Base-by-base conservation (phyloP, 2,797 vertebrate species). In the Rachycentron canadum region DNA sequence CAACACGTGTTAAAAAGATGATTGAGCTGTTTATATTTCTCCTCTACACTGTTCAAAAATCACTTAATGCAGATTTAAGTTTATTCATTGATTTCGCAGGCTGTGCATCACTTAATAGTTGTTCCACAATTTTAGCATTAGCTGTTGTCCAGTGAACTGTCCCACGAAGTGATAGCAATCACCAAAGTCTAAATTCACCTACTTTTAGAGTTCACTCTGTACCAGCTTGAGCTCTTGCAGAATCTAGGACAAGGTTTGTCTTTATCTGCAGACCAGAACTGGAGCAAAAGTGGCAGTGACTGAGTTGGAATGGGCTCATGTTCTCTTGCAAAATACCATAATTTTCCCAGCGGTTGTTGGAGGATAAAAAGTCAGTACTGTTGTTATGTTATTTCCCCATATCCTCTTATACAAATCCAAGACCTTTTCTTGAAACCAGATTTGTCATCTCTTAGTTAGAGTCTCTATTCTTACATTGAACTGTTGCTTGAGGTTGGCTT, bases 211-310 rank as follows among this genome's bases (percentile, higher is more conserved):
- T 91, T 86, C 63, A 53, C 69, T 84, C 58, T 78, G 77, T 23
- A 64, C 78, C 83, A 69, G 79, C 85, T 86, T 50, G 52, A 78
- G 81, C 74, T 85, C 63, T 45, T 79, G 69, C 80, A 79, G 76
- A 92, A 93, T 89, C 84, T 91, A 78, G 92, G 90, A 80, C 92
- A 89, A 80, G 79, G 88, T 90, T 91, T 87, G 80, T 86, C 91
- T 89, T 88, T 87, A 88, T 90, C 86, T 85, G 67, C 88, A 81
- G 76, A 82, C 82, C 76, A 72, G 52, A 93, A 90, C 49, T 91
- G 86, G 89, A 91, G 84, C 91, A 92, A 81, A 86, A 83, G 86
- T 83, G 81, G 76, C 88, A 88, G 77, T 69, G 86, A 86, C 63
- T 84, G 85, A 90, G 78, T 55, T 86, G 76, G 81, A 86, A 66